A percentile compares a stretch with the other conserved stretches of the same genome.
These are phyloP conservation scores for Trachymyrmex septentrionalis DNA, from an alignment of 1,140 invertebrate species.

Conservation along the genomic window DNA sequence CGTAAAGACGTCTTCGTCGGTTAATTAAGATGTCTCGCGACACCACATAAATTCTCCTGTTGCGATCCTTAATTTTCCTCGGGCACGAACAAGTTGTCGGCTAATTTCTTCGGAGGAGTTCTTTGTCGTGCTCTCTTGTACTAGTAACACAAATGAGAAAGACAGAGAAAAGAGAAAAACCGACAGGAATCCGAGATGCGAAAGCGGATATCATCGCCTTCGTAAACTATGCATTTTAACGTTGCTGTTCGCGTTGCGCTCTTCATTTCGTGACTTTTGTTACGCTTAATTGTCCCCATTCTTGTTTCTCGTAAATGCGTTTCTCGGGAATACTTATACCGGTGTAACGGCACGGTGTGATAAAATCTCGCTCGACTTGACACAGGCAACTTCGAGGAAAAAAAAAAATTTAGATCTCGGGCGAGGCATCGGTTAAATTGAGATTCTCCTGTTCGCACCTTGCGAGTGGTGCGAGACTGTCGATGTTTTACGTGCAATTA, in stretches of 20 bases:
- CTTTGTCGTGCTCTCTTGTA: neutral
- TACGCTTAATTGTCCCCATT: conserved; percentile 30
- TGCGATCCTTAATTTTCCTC: conserved; percentile 15
- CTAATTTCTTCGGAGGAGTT: conserved; percentile 18
- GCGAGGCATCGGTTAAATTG: conserved; percentile 45
- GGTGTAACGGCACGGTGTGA: conserved; percentile 11
- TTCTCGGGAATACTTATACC: neutral
- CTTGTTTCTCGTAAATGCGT: conserved; percentile 1
- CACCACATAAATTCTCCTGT: conserved; percentile 13
- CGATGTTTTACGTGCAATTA: conserved; percentile 46
- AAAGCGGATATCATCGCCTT: conserved; percentile 9
- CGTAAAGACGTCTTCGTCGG: conserved; percentile 75
- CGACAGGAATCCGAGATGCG: neutral
- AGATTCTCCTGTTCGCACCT: conserved; percentile 51
- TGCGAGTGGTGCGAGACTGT: conserved; percentile 11
- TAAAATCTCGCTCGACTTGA: conserved; percentile 32
- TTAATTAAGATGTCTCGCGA: conserved; percentile 49
- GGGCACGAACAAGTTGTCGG: neutral
- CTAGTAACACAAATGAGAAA: neutral
- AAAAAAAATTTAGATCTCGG: neutral
- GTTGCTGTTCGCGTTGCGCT: neutral
- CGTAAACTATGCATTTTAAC: conserved; percentile 44
- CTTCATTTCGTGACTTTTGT: conserved; percentile 31
- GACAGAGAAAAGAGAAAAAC: neutral
- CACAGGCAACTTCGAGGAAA: neutral